These are phyloP conservation scores for Nephrocerus scutellatus DNA, from an alignment of 2,888 invertebrate species.

Conservation along the genomic window DNA sequence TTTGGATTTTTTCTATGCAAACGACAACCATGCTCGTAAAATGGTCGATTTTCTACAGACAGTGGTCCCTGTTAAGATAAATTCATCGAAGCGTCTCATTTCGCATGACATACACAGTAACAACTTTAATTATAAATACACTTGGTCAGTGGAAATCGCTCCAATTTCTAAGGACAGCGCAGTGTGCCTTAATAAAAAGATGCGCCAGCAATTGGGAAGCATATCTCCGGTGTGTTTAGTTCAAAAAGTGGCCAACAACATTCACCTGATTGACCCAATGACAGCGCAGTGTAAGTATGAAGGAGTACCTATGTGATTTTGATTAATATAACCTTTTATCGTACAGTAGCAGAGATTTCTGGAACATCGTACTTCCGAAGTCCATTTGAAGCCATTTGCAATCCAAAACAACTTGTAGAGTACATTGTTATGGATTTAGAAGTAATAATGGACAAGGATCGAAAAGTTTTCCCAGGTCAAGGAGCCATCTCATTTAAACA, in stretches of 20 bases:
- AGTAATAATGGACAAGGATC: conserved; percentile 54
- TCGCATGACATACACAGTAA: conserved; percentile 98
- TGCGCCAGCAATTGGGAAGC: conserved; percentile 80
- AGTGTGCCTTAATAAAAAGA: conserved; percentile 79
- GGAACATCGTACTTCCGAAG: conserved; percentile 76
- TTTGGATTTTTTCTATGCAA: conserved; percentile 88
- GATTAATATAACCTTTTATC: conserved; percentile 4
- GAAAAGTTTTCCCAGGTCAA: conserved; percentile 77
- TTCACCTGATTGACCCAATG: conserved; percentile 89
- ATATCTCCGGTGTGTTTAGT: conserved; percentile 85
- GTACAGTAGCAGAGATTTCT: conserved; percentile 74
- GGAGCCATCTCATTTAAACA: conserved; percentile 82
- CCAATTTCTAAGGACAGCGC: conserved; percentile 92
- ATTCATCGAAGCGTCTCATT: conserved; percentile 88
- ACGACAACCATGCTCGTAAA: conserved; percentile 85
- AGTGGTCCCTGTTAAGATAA: conserved; percentile 80
- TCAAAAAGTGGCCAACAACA: conserved; percentile 76
- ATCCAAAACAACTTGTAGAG: conserved; percentile 83
- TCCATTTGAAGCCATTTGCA: conserved; percentile 81
- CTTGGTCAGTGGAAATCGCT: conserved; percentile 89
- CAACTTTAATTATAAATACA: conserved; percentile 92
- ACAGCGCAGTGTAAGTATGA: conserved; percentile 68
- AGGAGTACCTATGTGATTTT: not conserved
- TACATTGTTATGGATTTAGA: conserved; percentile 95
- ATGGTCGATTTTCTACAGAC: conserved; percentile 88